Evolutionary conservation across 2,797 vertebrate species (phyloP), one percentile per base, ranked within the genome.

Genomic region (Champsocephalus gunnari): DNA sequence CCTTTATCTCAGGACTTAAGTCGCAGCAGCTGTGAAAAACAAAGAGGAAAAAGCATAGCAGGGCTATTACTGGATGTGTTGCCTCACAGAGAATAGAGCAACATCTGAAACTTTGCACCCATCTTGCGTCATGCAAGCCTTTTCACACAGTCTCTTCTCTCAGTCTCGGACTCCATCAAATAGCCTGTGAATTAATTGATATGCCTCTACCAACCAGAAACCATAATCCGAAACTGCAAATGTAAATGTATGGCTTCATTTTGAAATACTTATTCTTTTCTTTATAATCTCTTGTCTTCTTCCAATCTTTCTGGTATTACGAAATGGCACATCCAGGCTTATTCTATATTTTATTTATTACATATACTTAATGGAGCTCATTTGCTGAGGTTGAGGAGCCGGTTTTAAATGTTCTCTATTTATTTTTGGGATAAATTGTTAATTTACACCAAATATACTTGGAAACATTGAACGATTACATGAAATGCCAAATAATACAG

Each of bases 51-150:
- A 73, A 24, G 34, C 69, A 48, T 24, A 41, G 72, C 41, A 8
- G 69, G 14, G 32, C 56, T 58, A 58, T 75, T 58, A 41, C 56
- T 51, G 71, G 41, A 81, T 74, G 8, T 66, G 74, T 74, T 50
- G 67, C 75, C 67, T 49, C 28, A 82, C 61, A 69, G 57, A 64
- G 13, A 64, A 59, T n/a, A 28, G 44, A 82, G 62, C 44, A 80
- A 74, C 67, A 69, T 79, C 41, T 73, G 73, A 81, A 68, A 82
- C 78, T 88, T 84, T 83, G 78, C 82, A 70, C 21, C 56, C 44
- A 9, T 64, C 88, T 81, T 88, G 82, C 76, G 82, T 92, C 81
- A 79, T 86, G 81, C 69, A 53, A 67, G 54, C 41, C 32, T 62
- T 81, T 87, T 86, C 13, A 71, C 73, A 70, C 45, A 16, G 61